phyloP scores from a whole-genome alignment of 2,888 invertebrate species.

The Latrodectus hesperus region DNA sequence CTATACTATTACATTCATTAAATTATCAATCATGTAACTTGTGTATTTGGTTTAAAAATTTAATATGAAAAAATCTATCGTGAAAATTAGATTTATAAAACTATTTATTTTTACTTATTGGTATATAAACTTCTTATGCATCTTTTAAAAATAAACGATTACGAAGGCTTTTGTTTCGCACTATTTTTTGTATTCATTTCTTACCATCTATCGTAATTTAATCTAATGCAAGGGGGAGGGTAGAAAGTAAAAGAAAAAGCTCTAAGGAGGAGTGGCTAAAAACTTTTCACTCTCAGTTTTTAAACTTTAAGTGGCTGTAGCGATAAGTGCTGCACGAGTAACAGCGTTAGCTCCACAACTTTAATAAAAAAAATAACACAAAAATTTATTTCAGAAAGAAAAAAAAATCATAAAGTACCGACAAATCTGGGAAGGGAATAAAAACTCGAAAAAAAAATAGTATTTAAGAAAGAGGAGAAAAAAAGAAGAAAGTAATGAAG shows the following conservation, averaged over 20 bases:
- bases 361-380: conserved; percentile 24
- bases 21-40: too few species aligned
- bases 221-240: conserved; percentile 22
- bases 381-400: conserved; percentile 29
- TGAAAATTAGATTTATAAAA: too few species aligned
- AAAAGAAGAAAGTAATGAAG: conserved; percentile 25
- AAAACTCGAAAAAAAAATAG: conserved; percentile 20
- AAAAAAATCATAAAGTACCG: not conserved
- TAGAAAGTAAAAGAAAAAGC: conserved; percentile 8
- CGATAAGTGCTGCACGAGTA: conserved; percentile 61
- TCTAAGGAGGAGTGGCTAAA: not conserved
- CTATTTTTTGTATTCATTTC: not conserved
- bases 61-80: too few species aligned
- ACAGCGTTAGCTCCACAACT: conserved; percentile 41
- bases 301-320: conserved; percentile 66
- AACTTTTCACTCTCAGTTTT: conserved; percentile 36
- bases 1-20: too few species aligned
- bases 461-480: conserved; percentile 23
- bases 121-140: not conserved
- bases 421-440: not conserved
- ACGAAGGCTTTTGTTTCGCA: conserved; percentile 9
- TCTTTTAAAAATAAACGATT: conserved; percentile 41
- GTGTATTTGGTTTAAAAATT: too few species aligned
- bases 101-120: too few species aligned
- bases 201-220: conserved; percentile 59